Evolutionary conservation across 2,888 invertebrate species (phyloP).

Genomic region (Pseudanteris insignis): DNA sequence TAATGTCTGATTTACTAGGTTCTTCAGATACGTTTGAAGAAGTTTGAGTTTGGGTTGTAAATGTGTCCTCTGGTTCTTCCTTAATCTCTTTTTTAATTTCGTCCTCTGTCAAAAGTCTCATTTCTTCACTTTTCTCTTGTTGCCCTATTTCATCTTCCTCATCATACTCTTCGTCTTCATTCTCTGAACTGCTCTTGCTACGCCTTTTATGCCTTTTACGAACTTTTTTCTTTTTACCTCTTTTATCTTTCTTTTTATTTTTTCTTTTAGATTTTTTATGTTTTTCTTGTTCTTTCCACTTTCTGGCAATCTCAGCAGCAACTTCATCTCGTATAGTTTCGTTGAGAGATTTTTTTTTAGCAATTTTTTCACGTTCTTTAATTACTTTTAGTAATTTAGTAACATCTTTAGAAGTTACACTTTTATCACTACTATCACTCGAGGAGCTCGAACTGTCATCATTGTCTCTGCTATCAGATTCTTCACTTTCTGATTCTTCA

Average conservation of each 20-base stretch:
- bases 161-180: slow-evolving; percentile 18
- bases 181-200: slow-evolving; percentile 31
- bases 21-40: too few relatives aligned
- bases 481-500: slow-evolving; percentile 10
- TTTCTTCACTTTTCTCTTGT: slow-evolving; percentile 7
- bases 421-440: slow-evolving; percentile 35
- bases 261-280: slow-evolving; percentile 49
- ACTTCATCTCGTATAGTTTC: slow-evolving; percentile 61
- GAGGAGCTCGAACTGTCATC: slow-evolving; percentile 14
- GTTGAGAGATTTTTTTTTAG: slow-evolving; percentile 56
- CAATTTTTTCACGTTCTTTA: slow-evolving; percentile 59
- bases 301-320: slow-evolving; percentile 59
- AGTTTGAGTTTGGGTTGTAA: not conserved
- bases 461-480: slow-evolving; percentile 18
- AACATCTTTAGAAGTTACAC: slow-evolving; percentile 48
- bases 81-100: slow-evolving; percentile 54
- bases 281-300: slow-evolving; percentile 53
- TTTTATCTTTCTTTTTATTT: slow-evolving; percentile 47
- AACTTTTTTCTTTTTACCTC: slow-evolving; percentile 47
- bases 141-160: slow-evolving; percentile 13
- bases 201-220: slow-evolving; percentile 45
- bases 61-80: slow-evolving; percentile 22
- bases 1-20: too few relatives aligned
- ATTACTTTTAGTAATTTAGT: slow-evolving; percentile 59
- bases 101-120: slow-evolving; percentile 50